A percentile compares a stretch with the other conserved stretches of the same genome.
These are phyloP conservation scores for Limosa lapponica DNA, from an alignment of 2,797 vertebrate genomes.

Conservation along the genomic window DNA sequence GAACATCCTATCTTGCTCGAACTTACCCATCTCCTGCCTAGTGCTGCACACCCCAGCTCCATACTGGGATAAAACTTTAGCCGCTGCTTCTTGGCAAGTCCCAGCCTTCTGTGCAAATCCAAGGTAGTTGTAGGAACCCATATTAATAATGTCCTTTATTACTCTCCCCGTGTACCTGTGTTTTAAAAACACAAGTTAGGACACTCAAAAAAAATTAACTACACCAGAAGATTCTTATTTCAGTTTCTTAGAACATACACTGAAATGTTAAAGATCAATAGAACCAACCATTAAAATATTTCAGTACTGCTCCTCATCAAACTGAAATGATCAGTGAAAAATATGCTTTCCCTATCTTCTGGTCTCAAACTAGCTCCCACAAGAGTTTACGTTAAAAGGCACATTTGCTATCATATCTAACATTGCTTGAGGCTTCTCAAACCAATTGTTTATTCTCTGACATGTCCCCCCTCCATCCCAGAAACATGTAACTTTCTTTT, in stretches of 20 bases:
- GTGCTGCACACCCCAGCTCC: slow-evolving; percentile 92
- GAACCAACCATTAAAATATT: background rate
- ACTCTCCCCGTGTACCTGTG: slow-evolving; percentile 90
- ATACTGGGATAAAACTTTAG: slow-evolving; percentile 83
- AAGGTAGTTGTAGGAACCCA: slow-evolving; percentile 98
- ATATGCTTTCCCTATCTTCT: background rate
- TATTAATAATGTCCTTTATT: slow-evolving; percentile 92
- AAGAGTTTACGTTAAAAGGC: background rate
- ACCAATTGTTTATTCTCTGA: background rate
- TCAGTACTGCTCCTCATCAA: background rate
- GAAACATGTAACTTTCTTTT: background rate
- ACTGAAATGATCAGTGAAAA: background rate
- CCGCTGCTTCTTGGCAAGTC: slow-evolving; percentile 85
- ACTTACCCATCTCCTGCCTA: slow-evolving; percentile 92
- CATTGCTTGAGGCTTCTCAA: background rate
- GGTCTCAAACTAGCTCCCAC: background rate
- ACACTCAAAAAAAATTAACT: background rate
- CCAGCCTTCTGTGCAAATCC: slow-evolving; percentile 92
- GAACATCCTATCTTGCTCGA: background rate
- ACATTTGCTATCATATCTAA: background rate
- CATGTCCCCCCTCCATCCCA: background rate
- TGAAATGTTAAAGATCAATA: background rate
- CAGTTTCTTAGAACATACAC: background rate
- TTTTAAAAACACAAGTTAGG: slow-evolving; percentile 62
- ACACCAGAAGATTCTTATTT: background rate